phyloP scores from a whole-genome alignment of 2,888 invertebrate genomes.

The Xestia xanthographa region DNA sequence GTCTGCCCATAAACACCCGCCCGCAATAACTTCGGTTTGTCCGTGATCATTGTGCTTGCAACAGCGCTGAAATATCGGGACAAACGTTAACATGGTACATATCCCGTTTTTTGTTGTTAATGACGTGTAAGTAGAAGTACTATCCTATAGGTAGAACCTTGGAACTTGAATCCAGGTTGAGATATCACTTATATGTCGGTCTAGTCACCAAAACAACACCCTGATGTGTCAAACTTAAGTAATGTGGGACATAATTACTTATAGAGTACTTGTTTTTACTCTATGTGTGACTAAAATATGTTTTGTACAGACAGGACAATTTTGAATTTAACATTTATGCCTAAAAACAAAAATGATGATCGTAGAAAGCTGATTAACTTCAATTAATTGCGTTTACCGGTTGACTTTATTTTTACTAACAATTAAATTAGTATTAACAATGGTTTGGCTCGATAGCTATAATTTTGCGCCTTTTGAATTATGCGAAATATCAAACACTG shows the following conservation, averaged over 20 bases:
- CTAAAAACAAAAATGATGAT: not conserved
- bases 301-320: slow-evolving; percentile 13
- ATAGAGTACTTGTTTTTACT: slow-evolving; percentile 2
- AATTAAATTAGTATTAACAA: not conserved
- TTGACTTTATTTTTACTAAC: not conserved
- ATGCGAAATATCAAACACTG: too few relatives aligned
- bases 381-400: not conserved
- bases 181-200: not conserved
- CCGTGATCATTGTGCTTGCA: too few relatives aligned
- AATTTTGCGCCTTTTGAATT: not conserved
- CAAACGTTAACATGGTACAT: too few relatives aligned
- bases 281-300: not conserved
- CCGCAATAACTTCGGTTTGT: too few relatives aligned
- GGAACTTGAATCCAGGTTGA: slow-evolving; percentile 10
- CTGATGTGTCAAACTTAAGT: slow-evolving; percentile 26
- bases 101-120: too few relatives aligned
- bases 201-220: slow-evolving; percentile 8
- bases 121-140: not conserved
- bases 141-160: not conserved
- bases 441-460: not conserved
- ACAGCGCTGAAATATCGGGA: too few relatives aligned
- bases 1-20: too few relatives aligned
- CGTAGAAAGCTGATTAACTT: not conserved
- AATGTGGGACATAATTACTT: slow-evolving; percentile 32
- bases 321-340: not conserved